Evolutionary conservation across 2,797 vertebrate species (phyloP).

Genomic region (Hydrocynus forskahlii): DNA sequence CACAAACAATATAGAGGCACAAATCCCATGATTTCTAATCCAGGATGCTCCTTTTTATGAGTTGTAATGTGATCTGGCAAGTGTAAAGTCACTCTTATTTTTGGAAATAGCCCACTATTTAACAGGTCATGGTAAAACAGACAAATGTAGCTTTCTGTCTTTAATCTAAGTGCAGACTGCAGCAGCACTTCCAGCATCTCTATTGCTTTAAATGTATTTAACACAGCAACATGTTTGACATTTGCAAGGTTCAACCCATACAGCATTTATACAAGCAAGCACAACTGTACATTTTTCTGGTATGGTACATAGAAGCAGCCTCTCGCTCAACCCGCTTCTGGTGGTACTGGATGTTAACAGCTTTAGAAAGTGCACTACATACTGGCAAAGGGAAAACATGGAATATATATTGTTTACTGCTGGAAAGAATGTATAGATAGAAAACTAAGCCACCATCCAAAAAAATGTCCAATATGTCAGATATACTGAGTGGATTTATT

Average conservation of each 20-base stretch:
- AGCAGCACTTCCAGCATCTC: slow-evolving; percentile 69
- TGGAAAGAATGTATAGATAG: slow-evolving; percentile 57
- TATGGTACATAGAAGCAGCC: slow-evolving; percentile 71
- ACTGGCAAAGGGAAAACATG: slow-evolving; percentile 61
- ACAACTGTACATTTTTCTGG: slow-evolving; percentile 68
- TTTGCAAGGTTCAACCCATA: slow-evolving; percentile 68
- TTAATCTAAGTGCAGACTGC: slow-evolving; percentile 55
- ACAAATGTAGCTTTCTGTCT: slow-evolving; percentile 54
- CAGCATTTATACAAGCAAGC: slow-evolving; percentile 77
- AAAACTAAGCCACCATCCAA: slow-evolving; percentile 41
- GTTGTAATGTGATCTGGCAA: slow-evolving; percentile 21
- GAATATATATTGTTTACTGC: slow-evolving; percentile 55
- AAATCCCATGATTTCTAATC: slow-evolving; percentile 58
- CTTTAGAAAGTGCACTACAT: slow-evolving; percentile 68
- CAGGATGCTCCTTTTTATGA: slow-evolving; percentile 46
- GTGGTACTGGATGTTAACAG: slow-evolving; percentile 58
- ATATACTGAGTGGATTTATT: slow-evolving; percentile 24
- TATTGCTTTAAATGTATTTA: slow-evolving; percentile 79
- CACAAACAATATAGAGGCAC: slow-evolving; percentile 66
- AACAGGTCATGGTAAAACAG: background rate
- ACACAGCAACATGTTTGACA: slow-evolving; percentile 71
- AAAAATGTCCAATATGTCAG: slow-evolving; percentile 27
- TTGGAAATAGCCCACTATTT: background rate
- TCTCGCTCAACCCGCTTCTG: slow-evolving; percentile 61
- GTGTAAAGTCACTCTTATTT: background rate